Evolutionary conservation across 2,888 invertebrate species (phyloP).

Genomic region (Charanyca ferruginea): DNA sequence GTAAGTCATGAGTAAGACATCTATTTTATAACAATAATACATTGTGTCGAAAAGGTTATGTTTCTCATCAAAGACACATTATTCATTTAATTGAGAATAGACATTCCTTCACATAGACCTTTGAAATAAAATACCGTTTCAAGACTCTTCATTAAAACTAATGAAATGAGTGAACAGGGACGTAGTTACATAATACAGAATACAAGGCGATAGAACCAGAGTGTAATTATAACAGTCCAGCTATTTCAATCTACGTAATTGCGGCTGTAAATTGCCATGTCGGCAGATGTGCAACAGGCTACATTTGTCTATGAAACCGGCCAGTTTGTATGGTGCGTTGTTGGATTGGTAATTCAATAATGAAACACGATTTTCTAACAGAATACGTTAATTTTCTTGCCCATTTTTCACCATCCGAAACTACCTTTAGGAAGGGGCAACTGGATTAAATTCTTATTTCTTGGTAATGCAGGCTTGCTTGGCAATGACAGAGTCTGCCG

Average conservation of each 20-base stretch:
- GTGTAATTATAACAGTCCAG: background rate
- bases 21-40: no score
- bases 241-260: slow-evolving; percentile 46
- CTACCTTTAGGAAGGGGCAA: no score
- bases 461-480: no score
- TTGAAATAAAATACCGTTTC: background rate
- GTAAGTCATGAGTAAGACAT: no score
- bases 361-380: background rate
- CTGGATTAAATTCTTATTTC: no score
- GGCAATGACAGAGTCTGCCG: no score
- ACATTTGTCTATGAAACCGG: background rate
- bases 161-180: background rate
- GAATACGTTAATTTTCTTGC: no score
- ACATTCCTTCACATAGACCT: background rate
- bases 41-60: no score
- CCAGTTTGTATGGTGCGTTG: background rate
- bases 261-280: slow-evolving; percentile 39
- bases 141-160: background rate
- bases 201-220: slow-evolving; percentile 7
- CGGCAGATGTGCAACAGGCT: slow-evolving; percentile 51
- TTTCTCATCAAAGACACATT: no score
- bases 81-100: background rate
- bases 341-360: slow-evolving; percentile 5
- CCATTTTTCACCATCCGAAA: no score
- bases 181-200: background rate